Conservation (phyloP, 2,888 invertebrate genomes). For the Caenorhabditis panamensis region DNA sequence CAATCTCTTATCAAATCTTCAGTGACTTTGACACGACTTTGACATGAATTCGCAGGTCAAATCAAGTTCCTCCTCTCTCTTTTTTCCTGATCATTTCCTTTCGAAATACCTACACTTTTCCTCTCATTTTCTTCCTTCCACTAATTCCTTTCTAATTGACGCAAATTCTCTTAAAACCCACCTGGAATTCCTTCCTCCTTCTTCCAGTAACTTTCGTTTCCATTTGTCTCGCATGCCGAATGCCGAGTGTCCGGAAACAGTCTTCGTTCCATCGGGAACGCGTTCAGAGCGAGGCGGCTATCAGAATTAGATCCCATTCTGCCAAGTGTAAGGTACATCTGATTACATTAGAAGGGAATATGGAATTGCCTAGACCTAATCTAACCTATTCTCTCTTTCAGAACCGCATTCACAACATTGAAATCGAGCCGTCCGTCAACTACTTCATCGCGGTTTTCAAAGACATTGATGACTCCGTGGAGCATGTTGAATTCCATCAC, state of each 20-base stretch:
- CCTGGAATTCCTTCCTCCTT: conserved; percentile 1
- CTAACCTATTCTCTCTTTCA: too few species aligned
- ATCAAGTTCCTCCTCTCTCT: conserved; percentile 6
- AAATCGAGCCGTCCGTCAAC: conserved; percentile 51
- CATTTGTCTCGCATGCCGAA: conserved; percentile 12
- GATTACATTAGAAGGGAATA: not conserved
- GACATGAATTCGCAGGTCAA: too few species aligned
- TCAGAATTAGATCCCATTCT: conserved; percentile 55
- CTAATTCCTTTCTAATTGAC: conserved; percentile 6
- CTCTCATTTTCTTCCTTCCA: not conserved
- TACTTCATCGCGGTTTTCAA: conserved; percentile 49
- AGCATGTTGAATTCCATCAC: conserved; percentile 40
- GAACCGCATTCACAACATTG: conserved; percentile 60
- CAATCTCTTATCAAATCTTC: conserved; percentile 25
- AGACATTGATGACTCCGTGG: conserved; percentile 56
- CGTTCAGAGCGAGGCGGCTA: conserved; percentile 41
- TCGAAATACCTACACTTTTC: conserved; percentile 11
- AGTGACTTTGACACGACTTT: conserved; percentile 39
- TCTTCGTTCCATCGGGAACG: conserved; percentile 64
- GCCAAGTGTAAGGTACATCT: conserved; percentile 58
- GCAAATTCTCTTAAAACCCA: not conserved
- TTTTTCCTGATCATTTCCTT: not conserved
- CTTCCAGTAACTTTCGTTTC: not conserved
- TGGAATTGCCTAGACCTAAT: too few species aligned
- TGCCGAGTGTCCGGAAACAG: conserved; percentile 61